Evolutionary conservation across 92 coral and sea anemone species (phyloP), one percentile per base, ranked within the genome.

Genomic region (Metridium senile): DNA sequence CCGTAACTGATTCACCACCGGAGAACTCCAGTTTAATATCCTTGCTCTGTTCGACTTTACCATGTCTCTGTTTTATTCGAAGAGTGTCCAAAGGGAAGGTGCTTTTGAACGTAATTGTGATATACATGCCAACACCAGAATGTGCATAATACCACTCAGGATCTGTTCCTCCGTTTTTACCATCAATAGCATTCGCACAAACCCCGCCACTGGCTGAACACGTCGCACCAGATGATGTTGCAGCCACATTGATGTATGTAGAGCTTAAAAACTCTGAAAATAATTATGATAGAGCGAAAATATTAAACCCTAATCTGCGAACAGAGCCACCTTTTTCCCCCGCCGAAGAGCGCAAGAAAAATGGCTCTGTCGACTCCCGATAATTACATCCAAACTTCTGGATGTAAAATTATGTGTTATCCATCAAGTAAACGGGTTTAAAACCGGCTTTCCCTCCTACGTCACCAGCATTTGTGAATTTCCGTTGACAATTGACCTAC

Each of bases 251-350:
- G 0, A 71, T 9, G 62, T 74, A 79, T 2, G 90, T 65, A 34
- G 93, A 88, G 26, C 89, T 81, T 9, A 91, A 87, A 66, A 74
- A 73, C 20, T 81, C 97, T 91, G 21, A 71, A 79, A 23, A 6
- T 11, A 69, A 78, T 22, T 8, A 21, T 22, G 25, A 9, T 11
- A 54, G n/a, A n/a, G n/a, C n/a, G n/a, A n/a, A n/a, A n/a, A n/a
- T n/a, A n/a, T n/a, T n/a, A n/a, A n/a, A n/a, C n/a, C n/a, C n/a
- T n/a, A n/a, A n/a, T n/a, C n/a, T n/a, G n/a, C n/a, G n/a, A n/a
- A n/a, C n/a, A n/a, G n/a, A n/a, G n/a, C n/a, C n/a, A n/a, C n/a
- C n/a, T n/a, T n/a, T n/a, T n/a, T n/a, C n/a, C n/a, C n/a, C n/a
- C n/a, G n/a, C n/a, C n/a, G n/a, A n/a, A n/a, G n/a, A n/a, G n/a